Evolutionary conservation across 2,797 vertebrate genomes (phyloP).

Genomic region (Paratrypauchen microcephalus): DNA sequence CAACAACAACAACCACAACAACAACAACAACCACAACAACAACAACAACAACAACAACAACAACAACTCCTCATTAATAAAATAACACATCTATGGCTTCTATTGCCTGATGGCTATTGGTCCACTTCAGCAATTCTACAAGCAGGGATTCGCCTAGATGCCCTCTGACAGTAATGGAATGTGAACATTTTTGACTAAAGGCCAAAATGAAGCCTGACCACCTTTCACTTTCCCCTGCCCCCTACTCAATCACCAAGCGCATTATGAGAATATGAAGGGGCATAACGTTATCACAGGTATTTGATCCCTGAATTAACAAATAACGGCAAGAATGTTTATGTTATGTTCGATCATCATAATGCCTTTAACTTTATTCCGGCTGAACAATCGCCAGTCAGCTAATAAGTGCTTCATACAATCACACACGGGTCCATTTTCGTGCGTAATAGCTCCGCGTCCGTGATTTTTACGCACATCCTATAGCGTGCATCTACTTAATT

Average conservation of each 20-base stretch:
- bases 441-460: constrained; percentile 27
- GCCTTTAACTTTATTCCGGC: not conserved
- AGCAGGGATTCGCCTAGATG: constrained; percentile 73
- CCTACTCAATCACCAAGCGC: constrained; percentile 34
- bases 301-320: constrained; percentile 31
- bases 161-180: constrained; percentile 78
- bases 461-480: constrained; percentile 47
- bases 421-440: not conserved
- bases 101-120: constrained; percentile 28
- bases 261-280: constrained; percentile 59
- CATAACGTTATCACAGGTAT: constrained; percentile 70
- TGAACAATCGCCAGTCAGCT: not conserved
- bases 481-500: not conserved
- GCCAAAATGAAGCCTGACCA: constrained; percentile 74
- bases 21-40: too few relatives aligned
- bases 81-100: constrained; percentile 1
- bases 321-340: not conserved
- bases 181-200: constrained; percentile 70
- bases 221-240: constrained; percentile 64
- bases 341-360: not conserved
- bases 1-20: too few relatives aligned
- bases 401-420: not conserved
- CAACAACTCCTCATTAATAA: not conserved
- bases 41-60: too few relatives aligned
- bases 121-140: constrained; percentile 58